Percentiles rank a stretch among this genome's conserved stretches.
These are phyloP conservation scores for Trimorus sp. DNA, from an alignment of 2,888 invertebrate genomes.

Conservation along the genomic window DNA sequence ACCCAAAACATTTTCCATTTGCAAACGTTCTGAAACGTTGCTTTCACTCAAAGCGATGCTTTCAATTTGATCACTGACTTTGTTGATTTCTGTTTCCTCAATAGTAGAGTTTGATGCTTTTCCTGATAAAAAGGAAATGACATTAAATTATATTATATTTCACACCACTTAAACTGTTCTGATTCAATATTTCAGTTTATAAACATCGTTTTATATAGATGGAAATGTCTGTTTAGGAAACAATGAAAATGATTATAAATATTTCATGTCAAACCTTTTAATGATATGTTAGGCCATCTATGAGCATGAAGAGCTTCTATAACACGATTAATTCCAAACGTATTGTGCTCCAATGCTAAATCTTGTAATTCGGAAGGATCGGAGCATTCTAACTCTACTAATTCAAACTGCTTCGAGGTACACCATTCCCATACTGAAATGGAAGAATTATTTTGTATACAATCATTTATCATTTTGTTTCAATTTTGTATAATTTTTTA, in stretches of 20 bases:
- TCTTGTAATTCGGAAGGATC: constrained; percentile 79
- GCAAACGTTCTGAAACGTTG: constrained; percentile 71
- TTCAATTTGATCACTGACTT: constrained; percentile 76
- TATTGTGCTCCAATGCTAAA: constrained; percentile 83
- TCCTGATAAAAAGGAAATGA: too few species aligned
- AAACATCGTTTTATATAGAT: too few species aligned
- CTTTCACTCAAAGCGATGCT: constrained; percentile 72
- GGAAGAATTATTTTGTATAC: background rate
- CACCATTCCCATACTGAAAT: constrained; percentile 85
- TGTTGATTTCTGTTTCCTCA: constrained; percentile 68
- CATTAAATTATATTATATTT: too few species aligned
- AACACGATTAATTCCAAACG: constrained; percentile 86
- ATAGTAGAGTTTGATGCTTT: constrained; percentile 28
- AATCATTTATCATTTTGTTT: background rate
- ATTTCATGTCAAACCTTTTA: constrained; percentile 83
- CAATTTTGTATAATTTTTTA: too few species aligned
- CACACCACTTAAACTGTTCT: too few species aligned
- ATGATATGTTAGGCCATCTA: constrained; percentile 87
- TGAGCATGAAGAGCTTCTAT: constrained; percentile 88
- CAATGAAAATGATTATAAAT: too few species aligned
- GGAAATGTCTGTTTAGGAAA: too few species aligned
- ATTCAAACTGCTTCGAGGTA: constrained; percentile 86
- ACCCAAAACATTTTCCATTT: constrained; percentile 78
- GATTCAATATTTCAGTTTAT: too few species aligned
- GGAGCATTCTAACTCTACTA: constrained; percentile 84